A percentile compares a stretch with the other conserved stretches of the same genome.
These are phyloP conservation scores for Diachrysia chrysitis DNA, from an alignment of 2,888 invertebrate genomes.

Conservation along the genomic window DNA sequence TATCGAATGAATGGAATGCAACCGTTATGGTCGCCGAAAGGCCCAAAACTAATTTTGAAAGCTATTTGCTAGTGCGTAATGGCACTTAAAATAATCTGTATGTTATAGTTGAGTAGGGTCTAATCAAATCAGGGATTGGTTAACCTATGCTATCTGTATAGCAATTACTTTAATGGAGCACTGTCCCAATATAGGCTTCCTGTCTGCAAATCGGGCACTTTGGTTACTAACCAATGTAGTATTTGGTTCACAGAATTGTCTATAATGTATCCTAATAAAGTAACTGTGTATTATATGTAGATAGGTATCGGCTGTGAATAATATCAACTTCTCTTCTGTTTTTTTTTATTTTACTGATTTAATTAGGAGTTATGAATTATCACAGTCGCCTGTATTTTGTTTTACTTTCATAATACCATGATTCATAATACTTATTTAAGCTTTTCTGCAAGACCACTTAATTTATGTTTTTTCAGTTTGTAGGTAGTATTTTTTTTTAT, in stretches of 20 bases:
- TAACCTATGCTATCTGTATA: conserved; percentile 50
- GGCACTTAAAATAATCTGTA: neutral
- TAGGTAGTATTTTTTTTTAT: too few species aligned
- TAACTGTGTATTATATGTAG: too few species aligned
- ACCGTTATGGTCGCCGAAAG: neutral
- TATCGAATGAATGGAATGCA: neutral
- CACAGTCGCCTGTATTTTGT: too few species aligned
- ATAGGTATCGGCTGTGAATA: neutral
- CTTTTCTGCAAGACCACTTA: too few species aligned
- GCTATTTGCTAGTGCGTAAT: neutral
- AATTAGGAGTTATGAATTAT: too few species aligned
- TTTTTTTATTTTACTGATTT: too few species aligned
- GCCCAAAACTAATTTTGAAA: neutral
- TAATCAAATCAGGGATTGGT: conserved; percentile 55
- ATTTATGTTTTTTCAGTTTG: too few species aligned
- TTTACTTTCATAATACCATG: too few species aligned
- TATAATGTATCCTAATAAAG: neutral
- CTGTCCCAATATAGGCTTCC: conserved; percentile 57
- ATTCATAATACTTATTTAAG: too few species aligned
- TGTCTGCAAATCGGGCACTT: conserved; percentile 44
- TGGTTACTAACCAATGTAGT: conserved; percentile 22
- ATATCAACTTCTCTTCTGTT: neutral
- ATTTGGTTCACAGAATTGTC: neutral
- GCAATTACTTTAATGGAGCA: conserved; percentile 59
- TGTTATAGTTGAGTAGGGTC: conserved; percentile 22